Evolutionary conservation across 2,113 vertebrate genomes (phyloP).

Genomic region (Micronisus gabar): DNA sequence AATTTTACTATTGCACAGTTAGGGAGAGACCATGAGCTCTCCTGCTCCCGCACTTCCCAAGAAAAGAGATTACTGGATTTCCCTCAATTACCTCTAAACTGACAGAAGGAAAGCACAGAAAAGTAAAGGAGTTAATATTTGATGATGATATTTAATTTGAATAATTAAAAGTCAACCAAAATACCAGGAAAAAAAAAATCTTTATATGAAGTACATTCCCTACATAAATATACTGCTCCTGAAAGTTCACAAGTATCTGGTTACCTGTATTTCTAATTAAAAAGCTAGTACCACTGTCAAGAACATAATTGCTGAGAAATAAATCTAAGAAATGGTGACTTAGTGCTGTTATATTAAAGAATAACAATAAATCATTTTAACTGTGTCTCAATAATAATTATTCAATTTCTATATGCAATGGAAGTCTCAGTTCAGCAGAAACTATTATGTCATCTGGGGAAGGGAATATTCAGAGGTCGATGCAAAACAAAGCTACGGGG

Average conservation of each 20-base stretch:
- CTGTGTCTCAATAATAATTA: neutral
- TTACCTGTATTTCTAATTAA: conserved; percentile 29
- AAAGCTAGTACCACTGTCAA: neutral
- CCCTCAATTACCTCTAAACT: neutral
- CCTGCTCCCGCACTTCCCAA: neutral
- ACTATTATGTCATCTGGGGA: neutral
- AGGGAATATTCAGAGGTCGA: neutral
- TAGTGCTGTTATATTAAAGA: neutral
- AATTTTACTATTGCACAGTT: neutral
- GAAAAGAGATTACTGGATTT: neutral
- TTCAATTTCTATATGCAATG: neutral
- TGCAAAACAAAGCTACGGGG: neutral
- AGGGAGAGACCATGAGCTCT: neutral
- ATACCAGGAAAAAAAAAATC: neutral
- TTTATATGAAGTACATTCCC: neutral
- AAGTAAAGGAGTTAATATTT: neutral
- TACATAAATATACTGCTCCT: neutral
- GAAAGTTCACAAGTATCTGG: conserved; percentile 1
- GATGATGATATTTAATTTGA: neutral
- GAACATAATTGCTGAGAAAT: neutral
- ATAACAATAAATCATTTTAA: conserved; percentile 21
- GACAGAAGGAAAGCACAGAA: neutral
- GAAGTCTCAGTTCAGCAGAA: neutral
- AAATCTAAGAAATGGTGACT: conserved; percentile 2
- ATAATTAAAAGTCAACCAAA: conserved; percentile 10